Base-by-base conservation (phyloP, 2,888 invertebrate genomes). In the Hoplodrina ambigua region DNA sequence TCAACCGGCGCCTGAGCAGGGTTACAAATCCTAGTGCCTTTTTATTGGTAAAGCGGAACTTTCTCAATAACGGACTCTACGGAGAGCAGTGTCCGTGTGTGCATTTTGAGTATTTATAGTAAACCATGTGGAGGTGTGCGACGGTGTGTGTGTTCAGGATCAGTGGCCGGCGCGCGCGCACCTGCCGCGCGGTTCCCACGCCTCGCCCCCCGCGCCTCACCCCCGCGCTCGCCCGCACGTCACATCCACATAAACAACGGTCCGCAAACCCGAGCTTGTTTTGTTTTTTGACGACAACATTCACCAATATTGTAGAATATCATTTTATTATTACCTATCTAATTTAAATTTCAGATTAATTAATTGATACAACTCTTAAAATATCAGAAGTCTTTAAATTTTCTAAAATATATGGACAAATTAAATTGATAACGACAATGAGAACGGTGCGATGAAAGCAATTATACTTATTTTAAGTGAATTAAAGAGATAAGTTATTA, bases 131-230 rank as follows among this genome's bases (percentile, higher is more conserved):
- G 76, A 65, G 77, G 75, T 78, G 83, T 87, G 86, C 74, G 83
- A 75, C 83, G 82, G 92, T 92, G 92, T 90, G 91, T 83, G 92
- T 87, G 94, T 92, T 92, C 93, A 95, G 96, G 95, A 95, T 94
- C 96, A 95, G 94, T 96, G 95, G 94, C 95, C 95, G 93, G 92
- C 93, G 91, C 92, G 90, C 92, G 95, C 94, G 94, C 95, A 95
- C 96, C 95, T 95, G 96, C 95, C 94, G 94, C 93, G 88, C 80
- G 87, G 94, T 95, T 95, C 95, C 95, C 96, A 95, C 96, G 96
- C 90, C 91, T 89, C 91, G 86, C 91, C 85, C 85, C 88, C 88
- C 87, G 86, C 87, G 77, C 87, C 81, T 67, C 85, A 62, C 86
- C 83, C 82, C 79, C 85, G 69, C 83, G 68, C 75, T 86, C 87